These are phyloP conservation scores for Tetrapedia diversipes DNA, from an alignment of 2,888 invertebrate genomes.

Conservation along the genomic window DNA sequence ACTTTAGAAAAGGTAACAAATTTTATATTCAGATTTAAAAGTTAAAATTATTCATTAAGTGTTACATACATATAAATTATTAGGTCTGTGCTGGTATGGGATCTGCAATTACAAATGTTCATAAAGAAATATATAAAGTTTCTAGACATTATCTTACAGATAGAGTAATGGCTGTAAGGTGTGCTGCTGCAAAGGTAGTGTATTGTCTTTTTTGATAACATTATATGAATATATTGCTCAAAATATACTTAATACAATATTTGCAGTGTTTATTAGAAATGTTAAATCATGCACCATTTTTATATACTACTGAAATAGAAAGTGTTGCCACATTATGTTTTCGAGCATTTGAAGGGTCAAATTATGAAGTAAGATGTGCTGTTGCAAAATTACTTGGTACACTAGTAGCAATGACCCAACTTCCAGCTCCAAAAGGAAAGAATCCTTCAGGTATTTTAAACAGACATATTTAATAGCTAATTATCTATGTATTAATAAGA, in stretches of 20 bases:
- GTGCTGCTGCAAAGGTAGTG: slow-evolving; percentile 92
- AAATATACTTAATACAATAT: slow-evolving; percentile 33
- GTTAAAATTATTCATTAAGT: slow-evolving; percentile 21
- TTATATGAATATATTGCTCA: not conserved
- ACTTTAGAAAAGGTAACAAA: slow-evolving; percentile 95
- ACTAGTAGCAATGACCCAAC: slow-evolving; percentile 93
- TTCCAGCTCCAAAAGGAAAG: slow-evolving; percentile 84
- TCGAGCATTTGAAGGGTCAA: slow-evolving; percentile 95
- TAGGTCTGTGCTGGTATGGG: slow-evolving; percentile 97
- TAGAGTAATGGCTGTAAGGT: slow-evolving; percentile 95
- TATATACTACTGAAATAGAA: slow-evolving; percentile 95
- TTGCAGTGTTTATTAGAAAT: slow-evolving; percentile 93
- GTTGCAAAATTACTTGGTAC: slow-evolving; percentile 96
- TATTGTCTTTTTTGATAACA: not conserved
- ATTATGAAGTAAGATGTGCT: slow-evolving; percentile 95
- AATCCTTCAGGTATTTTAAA: slow-evolving; percentile 81
- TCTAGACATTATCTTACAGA: slow-evolving; percentile 95
- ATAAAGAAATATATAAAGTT: slow-evolving; percentile 96
- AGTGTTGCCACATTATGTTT: slow-evolving; percentile 95
- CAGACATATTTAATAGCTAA: not conserved
- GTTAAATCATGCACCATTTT: slow-evolving; percentile 92
- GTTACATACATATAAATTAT: slow-evolving; percentile 31
- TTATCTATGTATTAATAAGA: not conserved
- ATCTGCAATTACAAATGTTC: slow-evolving; percentile 92
- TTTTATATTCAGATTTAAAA: slow-evolving; percentile 3